Conservation (phyloP, 23 tunicate species). For the Halocynthia roretzi region DNA sequence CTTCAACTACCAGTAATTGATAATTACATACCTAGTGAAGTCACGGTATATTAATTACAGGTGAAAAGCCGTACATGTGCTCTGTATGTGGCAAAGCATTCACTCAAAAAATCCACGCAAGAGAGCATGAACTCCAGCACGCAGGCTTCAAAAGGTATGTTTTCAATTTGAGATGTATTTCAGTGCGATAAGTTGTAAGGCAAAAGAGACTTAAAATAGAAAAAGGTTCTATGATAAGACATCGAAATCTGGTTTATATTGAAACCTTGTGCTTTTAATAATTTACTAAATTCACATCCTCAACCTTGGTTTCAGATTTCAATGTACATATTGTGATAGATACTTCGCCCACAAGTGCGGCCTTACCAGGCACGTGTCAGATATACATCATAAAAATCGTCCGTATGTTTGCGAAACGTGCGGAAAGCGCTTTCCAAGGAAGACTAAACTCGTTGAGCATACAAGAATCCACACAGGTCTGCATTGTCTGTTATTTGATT, state of each 20-base stretch:
- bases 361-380: slow-evolving; percentile 27
- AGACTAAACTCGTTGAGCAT: slow-evolving; percentile 40
- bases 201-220: not conserved
- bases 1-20: not conserved
- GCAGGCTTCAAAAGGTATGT: slow-evolving; percentile 30
- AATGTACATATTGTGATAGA: slow-evolving; percentile 23
- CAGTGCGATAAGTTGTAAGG: not conserved
- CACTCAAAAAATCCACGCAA: slow-evolving; percentile 53
- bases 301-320: slow-evolving; percentile 8
- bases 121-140: slow-evolving; percentile 58
- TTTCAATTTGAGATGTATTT: not conserved
- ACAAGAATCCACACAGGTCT: slow-evolving; percentile 44
- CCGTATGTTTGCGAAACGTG: slow-evolving; percentile 43
- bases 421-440: slow-evolving; percentile 39
- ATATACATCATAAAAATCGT: slow-evolving; percentile 32
- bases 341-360: slow-evolving; percentile 44
- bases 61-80: slow-evolving; percentile 39
- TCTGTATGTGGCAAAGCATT: slow-evolving; percentile 53
- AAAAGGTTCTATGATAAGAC: not conserved
- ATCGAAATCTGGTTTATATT: not conserved
- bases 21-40: not conserved
- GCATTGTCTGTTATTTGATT: not conserved
- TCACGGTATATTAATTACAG: not conserved
- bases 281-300: not conserved
- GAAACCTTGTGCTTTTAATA: not conserved